Conservation (phyloP, 2,888 invertebrate species). For the Tromatobia lineatoria region DNA sequence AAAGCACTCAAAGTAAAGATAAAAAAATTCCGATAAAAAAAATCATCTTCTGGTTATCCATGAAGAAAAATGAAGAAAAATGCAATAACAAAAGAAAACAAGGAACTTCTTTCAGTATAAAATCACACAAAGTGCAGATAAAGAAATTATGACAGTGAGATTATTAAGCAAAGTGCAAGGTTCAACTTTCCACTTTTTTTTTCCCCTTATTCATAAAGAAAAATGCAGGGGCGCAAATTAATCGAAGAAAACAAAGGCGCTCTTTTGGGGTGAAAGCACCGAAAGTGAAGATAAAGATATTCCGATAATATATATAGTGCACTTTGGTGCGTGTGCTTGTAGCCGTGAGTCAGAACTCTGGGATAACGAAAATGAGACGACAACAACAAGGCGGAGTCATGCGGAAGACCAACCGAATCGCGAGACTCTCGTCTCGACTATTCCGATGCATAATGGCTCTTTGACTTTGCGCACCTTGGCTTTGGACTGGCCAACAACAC, state of each 20-base stretch:
- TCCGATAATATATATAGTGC: not conserved
- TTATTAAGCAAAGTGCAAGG: too few species aligned
- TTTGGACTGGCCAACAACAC: constrained; percentile 51
- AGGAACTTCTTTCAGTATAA: not conserved
- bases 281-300: constrained; percentile 35
- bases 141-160: constrained; percentile 8
- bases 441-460: constrained; percentile 37
- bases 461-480: constrained; percentile 54
- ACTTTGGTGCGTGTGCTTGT: not conserved
- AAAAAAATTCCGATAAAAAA: too few species aligned
- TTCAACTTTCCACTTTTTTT: too few species aligned
- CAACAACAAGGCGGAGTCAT: constrained; percentile 14
- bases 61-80: not conserved
- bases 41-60: not conserved
- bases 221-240: not conserved
- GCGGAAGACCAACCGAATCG: constrained; percentile 23
- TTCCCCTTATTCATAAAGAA: too few species aligned
- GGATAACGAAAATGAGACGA: constrained; percentile 18
- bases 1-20: too few species aligned
- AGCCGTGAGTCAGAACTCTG: constrained; percentile 30
- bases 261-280: constrained; percentile 15
- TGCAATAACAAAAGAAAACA: not conserved
- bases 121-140: constrained; percentile 32
- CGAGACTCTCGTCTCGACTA: not conserved
- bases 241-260: not conserved